These are phyloP conservation scores for Mesocentrotus franciscanus DNA, from an alignment of 53 echinoderm and acorn worm species.

Conservation along the genomic window DNA sequence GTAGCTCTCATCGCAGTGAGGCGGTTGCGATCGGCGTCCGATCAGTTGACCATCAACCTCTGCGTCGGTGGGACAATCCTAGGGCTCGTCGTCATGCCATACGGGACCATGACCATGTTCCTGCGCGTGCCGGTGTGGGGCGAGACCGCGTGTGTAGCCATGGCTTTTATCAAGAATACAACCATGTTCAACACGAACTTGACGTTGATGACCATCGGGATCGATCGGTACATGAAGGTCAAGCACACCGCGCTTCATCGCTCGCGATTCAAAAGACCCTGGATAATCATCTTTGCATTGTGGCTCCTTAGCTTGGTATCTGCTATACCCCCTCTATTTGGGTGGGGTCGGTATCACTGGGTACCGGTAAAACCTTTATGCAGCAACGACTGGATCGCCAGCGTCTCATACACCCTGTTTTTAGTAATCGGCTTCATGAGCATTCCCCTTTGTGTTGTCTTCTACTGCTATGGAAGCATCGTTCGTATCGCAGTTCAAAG, in stretches of 20 bases:
- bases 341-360: constrained; percentile 57
- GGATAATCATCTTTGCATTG: not conserved
- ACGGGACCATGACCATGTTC: constrained; percentile 49
- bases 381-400: constrained; percentile 50
- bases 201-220: constrained; percentile 26
- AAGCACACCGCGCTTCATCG: constrained; percentile 7
- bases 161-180: constrained; percentile 25
- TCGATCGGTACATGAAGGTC: constrained; percentile 44
- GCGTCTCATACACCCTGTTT: constrained; percentile 26
- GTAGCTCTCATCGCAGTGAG: not conserved
- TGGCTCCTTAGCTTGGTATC: constrained; percentile 12
- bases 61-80: constrained; percentile 26
- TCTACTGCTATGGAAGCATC: constrained; percentile 57
- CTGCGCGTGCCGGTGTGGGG: constrained; percentile 54
- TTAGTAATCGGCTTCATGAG: constrained; percentile 19
- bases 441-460: constrained; percentile 13
- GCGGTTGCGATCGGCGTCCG: not conserved
- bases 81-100: constrained; percentile 44
- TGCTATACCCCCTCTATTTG: constrained; percentile 24
- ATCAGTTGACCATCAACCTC: constrained; percentile 48
- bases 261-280: constrained; percentile 7
- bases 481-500: constrained; percentile 54
- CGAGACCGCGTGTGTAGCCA: not conserved
- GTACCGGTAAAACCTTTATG: constrained; percentile 28
- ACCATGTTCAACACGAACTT: not conserved